Evolutionary conservation across 2,113 vertebrate genomes (phyloP).

Genomic region (Ameiurus melas): DNA sequence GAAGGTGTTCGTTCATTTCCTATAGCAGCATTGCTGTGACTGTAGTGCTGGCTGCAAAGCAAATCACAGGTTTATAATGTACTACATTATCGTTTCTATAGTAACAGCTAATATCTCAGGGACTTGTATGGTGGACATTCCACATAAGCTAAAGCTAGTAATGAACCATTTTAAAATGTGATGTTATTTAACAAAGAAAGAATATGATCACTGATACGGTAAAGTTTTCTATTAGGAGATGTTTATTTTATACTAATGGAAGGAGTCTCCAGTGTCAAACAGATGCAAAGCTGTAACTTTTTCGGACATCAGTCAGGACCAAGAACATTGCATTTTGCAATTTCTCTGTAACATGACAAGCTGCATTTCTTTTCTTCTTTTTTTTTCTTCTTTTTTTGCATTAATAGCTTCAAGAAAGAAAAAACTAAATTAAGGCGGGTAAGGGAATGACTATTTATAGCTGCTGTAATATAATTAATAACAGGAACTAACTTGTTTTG

Average conservation of each 20-base stretch:
- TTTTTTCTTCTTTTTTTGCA: not conserved
- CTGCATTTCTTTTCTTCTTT: not conserved
- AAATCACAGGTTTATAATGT: not conserved
- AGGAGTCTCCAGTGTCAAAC: not conserved
- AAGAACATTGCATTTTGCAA: not conserved
- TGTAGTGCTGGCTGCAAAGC: not conserved
- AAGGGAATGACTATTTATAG: slow-evolving; percentile 6
- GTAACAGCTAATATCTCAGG: not conserved
- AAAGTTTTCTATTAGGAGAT: not conserved
- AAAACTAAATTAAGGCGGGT: not conserved
- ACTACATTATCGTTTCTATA: not conserved
- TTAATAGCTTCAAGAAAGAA: not conserved
- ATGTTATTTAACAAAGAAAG: not conserved
- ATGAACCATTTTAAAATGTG: not conserved
- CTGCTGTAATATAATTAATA: slow-evolving; percentile 12
- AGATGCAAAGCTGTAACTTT: not conserved
- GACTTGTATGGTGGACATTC: not conserved
- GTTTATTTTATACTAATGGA: not conserved
- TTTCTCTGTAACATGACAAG: not conserved
- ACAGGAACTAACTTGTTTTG: not conserved
- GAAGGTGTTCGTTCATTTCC: not conserved
- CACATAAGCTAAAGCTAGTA: not conserved
- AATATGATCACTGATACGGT: not conserved
- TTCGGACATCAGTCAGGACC: not conserved
- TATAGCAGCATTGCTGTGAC: not conserved